Evolutionary conservation across 2,888 invertebrate genomes (phyloP).

Genomic region (Pandemis cinnamomeana): DNA sequence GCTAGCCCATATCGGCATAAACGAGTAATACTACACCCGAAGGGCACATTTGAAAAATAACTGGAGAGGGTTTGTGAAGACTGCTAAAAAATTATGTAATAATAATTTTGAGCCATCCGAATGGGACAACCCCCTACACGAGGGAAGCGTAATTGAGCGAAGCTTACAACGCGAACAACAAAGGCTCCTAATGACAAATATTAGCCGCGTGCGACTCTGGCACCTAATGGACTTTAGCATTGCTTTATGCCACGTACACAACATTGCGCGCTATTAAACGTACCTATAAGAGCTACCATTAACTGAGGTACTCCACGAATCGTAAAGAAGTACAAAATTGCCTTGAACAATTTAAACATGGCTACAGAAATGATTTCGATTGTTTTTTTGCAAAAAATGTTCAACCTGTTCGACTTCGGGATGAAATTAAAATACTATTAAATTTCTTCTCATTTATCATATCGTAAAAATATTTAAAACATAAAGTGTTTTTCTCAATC

Average conservation of each 20-base stretch:
- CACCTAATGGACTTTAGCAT: constrained; percentile 78
- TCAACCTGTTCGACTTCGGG: not conserved
- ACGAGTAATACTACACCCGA: constrained; percentile 58
- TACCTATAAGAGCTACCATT: constrained; percentile 1
- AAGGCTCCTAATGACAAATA: constrained; percentile 80
- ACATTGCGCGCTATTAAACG: constrained; percentile 16
- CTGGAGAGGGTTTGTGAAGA: constrained; percentile 58
- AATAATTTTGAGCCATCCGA: constrained; percentile 69
- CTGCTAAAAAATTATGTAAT: constrained; percentile 70
- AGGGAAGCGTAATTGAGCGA: constrained; percentile 49
- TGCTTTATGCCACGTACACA: constrained; percentile 48
- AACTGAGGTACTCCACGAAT: not conserved
- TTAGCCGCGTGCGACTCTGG: constrained; percentile 65
- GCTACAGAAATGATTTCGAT: not conserved
- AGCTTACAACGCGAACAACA: constrained; percentile 66
- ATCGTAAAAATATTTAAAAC: too few species aligned
- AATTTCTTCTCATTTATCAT: too few species aligned
- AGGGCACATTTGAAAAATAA: constrained; percentile 71
- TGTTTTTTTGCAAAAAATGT: not conserved
- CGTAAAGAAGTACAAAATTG: constrained; percentile 1
- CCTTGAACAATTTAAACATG: not conserved
- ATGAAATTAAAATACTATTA: not conserved
- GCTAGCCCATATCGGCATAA: constrained; percentile 43
- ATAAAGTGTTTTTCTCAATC: too few species aligned
- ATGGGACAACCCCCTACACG: constrained; percentile 55